phyloP scores from a whole-genome alignment of 2,113 vertebrate genomes.

The Symphodus melops region DNA sequence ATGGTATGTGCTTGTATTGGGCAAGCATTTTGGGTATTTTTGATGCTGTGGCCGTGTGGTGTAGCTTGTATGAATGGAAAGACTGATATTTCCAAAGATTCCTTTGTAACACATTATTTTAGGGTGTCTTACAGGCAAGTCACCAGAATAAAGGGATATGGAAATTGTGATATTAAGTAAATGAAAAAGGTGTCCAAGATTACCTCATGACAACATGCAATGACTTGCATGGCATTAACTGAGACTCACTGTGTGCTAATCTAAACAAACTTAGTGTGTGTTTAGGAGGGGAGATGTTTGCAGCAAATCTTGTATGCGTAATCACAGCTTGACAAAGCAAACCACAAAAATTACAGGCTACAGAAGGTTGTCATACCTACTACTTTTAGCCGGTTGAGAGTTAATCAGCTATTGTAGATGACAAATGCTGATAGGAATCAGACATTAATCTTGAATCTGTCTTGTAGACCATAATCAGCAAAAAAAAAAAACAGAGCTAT shows the following conservation, averaged over 20 bases:
- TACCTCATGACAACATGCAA: background rate
- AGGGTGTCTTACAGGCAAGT: too few relatives aligned
- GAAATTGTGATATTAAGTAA: background rate
- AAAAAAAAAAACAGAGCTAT: background rate
- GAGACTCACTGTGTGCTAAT: background rate
- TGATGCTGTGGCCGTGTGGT: background rate
- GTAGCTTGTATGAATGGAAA: slow-evolving; percentile 10
- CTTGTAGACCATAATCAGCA: slow-evolving; percentile 4
- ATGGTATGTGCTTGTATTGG: slow-evolving; percentile 2
- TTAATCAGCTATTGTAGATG: slow-evolving; percentile 32
- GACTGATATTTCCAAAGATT: too few relatives aligned
- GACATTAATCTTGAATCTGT: slow-evolving; percentile 26
- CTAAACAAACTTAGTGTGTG: background rate
- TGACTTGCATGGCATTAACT: background rate
- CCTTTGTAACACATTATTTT: too few relatives aligned
- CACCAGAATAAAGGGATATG: background rate
- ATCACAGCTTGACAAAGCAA: slow-evolving; percentile 20
- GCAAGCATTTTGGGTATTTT: background rate
- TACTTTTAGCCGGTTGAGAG: slow-evolving; percentile 21
- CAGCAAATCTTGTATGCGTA: background rate
- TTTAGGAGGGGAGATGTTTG: slow-evolving; percentile 1
- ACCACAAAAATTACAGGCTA: slow-evolving; percentile 47
- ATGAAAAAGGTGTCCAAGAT: background rate
- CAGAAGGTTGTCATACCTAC: slow-evolving; percentile 31
- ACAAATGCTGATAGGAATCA: slow-evolving; percentile 32